phyloP scores from a whole-genome alignment of 2,888 invertebrate genomes.

The Temnothorax ravouxi region DNA sequence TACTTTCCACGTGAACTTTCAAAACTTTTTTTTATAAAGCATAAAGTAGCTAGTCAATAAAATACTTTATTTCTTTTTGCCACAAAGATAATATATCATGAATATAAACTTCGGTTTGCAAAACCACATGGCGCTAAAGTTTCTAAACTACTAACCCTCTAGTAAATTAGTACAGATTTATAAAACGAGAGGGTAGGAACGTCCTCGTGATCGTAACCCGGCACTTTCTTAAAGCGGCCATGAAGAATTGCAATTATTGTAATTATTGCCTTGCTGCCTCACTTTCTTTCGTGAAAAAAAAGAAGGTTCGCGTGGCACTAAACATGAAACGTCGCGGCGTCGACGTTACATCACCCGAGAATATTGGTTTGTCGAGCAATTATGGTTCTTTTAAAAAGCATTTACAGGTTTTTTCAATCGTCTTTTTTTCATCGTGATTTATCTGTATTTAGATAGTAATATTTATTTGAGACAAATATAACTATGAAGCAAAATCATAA shows the following conservation, averaged over 20 bases:
- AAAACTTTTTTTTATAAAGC: background rate
- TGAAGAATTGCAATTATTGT: constrained; percentile 56
- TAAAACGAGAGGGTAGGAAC: background rate
- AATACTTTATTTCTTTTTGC: background rate
- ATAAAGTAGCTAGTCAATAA: background rate
- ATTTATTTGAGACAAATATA: background rate
- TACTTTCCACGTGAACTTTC: background rate
- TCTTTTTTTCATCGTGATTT: background rate
- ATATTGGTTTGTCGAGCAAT: constrained; percentile 40
- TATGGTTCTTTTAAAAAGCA: constrained; percentile 16
- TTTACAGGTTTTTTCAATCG: constrained; percentile 20
- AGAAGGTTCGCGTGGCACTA: constrained; percentile 34
- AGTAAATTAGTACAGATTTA: constrained; percentile 15
- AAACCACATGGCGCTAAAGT: background rate
- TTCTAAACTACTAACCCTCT: background rate
- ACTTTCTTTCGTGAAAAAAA: constrained; percentile 48
- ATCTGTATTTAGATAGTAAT: constrained; percentile 7
- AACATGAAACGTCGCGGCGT: constrained; percentile 5
- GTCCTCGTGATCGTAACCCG: constrained; percentile 3
- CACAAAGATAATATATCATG: background rate
- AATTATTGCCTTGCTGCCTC: constrained; percentile 45
- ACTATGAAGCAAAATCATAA: background rate
- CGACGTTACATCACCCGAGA: constrained; percentile 21
- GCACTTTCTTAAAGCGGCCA: constrained; percentile 33
- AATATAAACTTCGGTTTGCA: background rate